Base-by-base conservation (phyloP, 2,113 vertebrate genomes). In the Oxyura jamaicensis region DNA sequence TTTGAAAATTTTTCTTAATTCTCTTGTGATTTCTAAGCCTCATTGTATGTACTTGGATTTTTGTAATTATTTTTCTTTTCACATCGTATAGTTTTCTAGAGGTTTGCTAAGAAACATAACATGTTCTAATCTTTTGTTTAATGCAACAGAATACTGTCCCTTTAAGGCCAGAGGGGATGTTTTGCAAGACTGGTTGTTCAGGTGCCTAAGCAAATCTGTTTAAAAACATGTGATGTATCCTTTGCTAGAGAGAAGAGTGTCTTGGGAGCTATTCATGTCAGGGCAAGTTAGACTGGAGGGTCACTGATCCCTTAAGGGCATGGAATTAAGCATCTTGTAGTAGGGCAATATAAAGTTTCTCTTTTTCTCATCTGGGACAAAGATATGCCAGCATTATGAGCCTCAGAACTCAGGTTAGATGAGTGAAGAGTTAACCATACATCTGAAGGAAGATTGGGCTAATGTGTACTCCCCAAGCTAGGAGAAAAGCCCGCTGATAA, bases 191-290 rank as follows among this genome's bases (percentile, higher is more conserved):
- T 66, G 68, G 62, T 92, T 93, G 23, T 48, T 76, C 13, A 6
- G 16, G 9, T 87, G 82, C 91, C 63, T 80, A 87, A 89, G 74
- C 83, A 91, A 92, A 87, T 84, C 23, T 72, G 29, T 68, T 93
- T 42, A 8, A 84, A 90, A 93, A 87, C 75, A 84, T 84, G 91
- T 93, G 53, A 86, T 84, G 26, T 79, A 89, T 69, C 15, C 48
- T 85, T 82, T 91, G 58, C 58, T 80, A 73, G 62, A 69, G 36
- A 91, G 74, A 65, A 78, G 26, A 62, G 58, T 72, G 15, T 79
- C 94, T 96, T 92, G 74, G 78, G 84, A 96, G 17, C 83, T 90
- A 28, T 62, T 91, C 73, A 17, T 48, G 26, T 78, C 76, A 68
- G 42, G 52, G 23, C 26, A 74, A 74, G 44, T 62, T 65, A 81